Evolutionary conservation across 1,140 invertebrate species (phyloP), one percentile per base, ranked within the genome.

Genomic region (Platorchestia sp.): DNA sequence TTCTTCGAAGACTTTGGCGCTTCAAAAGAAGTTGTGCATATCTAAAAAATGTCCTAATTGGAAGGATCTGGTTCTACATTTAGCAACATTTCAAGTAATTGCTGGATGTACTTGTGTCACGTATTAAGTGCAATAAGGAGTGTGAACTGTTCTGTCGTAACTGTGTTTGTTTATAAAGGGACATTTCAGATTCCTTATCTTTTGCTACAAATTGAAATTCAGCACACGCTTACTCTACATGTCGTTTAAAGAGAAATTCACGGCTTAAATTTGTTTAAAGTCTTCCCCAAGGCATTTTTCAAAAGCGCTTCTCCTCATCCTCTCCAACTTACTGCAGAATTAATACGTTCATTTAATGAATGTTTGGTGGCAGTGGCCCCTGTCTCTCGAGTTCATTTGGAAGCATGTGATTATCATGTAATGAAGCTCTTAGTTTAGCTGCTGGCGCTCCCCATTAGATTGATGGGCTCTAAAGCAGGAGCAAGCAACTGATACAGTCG

Each of bases 401-500:
- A 47, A 44, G 91, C 91, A 19, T 93, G 91, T 93, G 91, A 93
- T 93, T 93, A 93, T 93, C 91, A 47, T 93, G 91, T 93, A 93
- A 93, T 93, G 91, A 93, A 93, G 91, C 44, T 40, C 91, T 93
- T 93, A 93, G 91, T 45, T 93, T 45, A 47, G 91, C 91, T 47
- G 41, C 91, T 44, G 36, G 91, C 45, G 7, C 43, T 47, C 91
- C 91, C 91, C 91, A 93, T 93, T 93, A 93, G 91, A 44, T 93
- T 93, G 91, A 93, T 93, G 91, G 91, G 44, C 91, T 93, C 91
- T 93, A 93, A 93, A 93, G 44, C 91, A 93, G 91, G 47, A 47
- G 91, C 91, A 93, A 45, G 91, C 91, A 44, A 93, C 43, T 93
- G 91, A 93, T 93, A 44, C 43, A 6, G 43, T 93, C 91, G 91